These are phyloP conservation scores for Falco columbarius DNA, from an alignment of 2,797 vertebrate genomes.

Conservation along the genomic window DNA sequence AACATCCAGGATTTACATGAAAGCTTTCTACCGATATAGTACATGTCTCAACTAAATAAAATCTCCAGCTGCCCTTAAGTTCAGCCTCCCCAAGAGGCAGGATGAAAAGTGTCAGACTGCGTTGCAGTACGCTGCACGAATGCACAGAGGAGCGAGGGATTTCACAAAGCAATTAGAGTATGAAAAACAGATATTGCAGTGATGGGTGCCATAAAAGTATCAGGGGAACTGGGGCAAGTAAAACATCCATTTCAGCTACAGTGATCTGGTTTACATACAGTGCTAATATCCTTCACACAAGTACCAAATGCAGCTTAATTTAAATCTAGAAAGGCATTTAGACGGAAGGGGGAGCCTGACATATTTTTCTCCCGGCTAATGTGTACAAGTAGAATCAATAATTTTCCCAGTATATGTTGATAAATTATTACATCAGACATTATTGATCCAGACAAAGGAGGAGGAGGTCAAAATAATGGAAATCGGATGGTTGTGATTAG, in stretches of 20 bases:
- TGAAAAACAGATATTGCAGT: conserved; percentile 7
- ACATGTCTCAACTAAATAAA: conserved; percentile 28
- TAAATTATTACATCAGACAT: conserved; percentile 50
- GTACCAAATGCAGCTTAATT: conserved; percentile 28
- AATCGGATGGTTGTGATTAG: conserved; percentile 58
- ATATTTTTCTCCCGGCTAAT: conserved; percentile 30
- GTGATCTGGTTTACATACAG: conserved; percentile 31
- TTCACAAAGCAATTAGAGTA: not conserved
- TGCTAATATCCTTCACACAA: not conserved
- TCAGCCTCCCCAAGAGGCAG: conserved; percentile 59
- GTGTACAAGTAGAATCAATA: conserved; percentile 47
- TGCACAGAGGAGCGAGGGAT: not conserved
- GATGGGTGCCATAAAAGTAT: conserved; percentile 15
- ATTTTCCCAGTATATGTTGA: conserved; percentile 45
- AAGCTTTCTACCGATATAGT: not conserved
- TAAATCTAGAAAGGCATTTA: conserved; percentile 27
- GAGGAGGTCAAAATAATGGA: conserved; percentile 52
- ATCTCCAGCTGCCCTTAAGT: conserved; percentile 32
- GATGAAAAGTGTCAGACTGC: conserved; percentile 8
- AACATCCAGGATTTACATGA: conserved; percentile 35
- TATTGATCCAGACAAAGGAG: conserved; percentile 68
- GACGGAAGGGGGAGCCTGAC: conserved; percentile 9
- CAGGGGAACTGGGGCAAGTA: conserved; percentile 23
- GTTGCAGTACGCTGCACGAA: not conserved
- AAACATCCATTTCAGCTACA: conserved; percentile 40